phyloP scores from a whole-genome alignment of 2,888 invertebrate species.

The Gandaritis pyraliata region DNA sequence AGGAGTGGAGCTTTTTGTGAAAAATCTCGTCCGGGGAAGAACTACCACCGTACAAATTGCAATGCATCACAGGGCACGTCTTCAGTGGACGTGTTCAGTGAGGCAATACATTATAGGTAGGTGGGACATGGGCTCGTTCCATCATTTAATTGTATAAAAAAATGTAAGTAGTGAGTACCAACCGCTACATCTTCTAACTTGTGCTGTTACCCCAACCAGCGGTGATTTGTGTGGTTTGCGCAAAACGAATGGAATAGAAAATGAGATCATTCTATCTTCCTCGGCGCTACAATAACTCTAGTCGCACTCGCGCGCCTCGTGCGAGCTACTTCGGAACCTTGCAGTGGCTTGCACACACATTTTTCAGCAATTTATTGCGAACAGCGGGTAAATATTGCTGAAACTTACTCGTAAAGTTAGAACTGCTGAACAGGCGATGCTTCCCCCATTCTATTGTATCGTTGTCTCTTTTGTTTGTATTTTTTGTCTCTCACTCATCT shows the following conservation, averaged over 20 bases:
- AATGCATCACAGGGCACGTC: too few species aligned
- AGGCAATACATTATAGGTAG: too few species aligned
- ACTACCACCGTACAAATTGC: too few species aligned
- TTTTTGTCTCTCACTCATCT: too few species aligned
- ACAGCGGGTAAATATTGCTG: slow-evolving; percentile 18
- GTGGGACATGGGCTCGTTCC: too few species aligned
- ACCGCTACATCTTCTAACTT: slow-evolving; percentile 30
- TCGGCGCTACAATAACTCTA: slow-evolving; percentile 48
- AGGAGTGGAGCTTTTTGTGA: too few species aligned
- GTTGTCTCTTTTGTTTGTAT: not conserved
- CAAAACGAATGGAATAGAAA: slow-evolving; percentile 71
- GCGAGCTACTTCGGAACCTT: slow-evolving; percentile 4
- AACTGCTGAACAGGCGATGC: slow-evolving; percentile 1
- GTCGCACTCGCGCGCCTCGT: slow-evolving; percentile 5
- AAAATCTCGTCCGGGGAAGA: too few species aligned
- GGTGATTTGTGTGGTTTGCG: slow-evolving; percentile 69
- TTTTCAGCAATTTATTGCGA: slow-evolving; percentile 22
- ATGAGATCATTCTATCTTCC: slow-evolving; percentile 67
- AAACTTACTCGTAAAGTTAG: slow-evolving; percentile 5
- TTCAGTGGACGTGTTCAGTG: too few species aligned
- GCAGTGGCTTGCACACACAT: slow-evolving; percentile 15
- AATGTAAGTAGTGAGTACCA: not conserved
- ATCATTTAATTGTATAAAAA: too few species aligned
- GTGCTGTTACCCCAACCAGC: slow-evolving; percentile 9
- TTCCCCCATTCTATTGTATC: not conserved